Conservation (phyloP, 2,113 vertebrate species). For the Nycticryphes semicollaris region DNA sequence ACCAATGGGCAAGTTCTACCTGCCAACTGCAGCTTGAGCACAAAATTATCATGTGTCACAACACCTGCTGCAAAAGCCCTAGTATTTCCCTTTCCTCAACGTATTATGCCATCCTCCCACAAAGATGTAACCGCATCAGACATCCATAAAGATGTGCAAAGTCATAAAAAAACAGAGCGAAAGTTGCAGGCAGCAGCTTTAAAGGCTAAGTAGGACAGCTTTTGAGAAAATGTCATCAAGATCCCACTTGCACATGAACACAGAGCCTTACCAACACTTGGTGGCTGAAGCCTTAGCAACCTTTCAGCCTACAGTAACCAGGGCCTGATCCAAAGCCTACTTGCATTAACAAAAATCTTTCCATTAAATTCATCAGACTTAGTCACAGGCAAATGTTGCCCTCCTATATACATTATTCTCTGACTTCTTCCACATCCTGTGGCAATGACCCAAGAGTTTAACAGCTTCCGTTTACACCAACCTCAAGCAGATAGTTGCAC, state of each 20-base stretch:
- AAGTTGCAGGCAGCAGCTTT: not conserved
- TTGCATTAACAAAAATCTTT: not conserved
- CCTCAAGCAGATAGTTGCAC: not conserved
- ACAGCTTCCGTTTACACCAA: not conserved
- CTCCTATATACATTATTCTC: not conserved
- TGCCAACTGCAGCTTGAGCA: not conserved
- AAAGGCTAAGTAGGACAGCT: not conserved
- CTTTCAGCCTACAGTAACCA: not conserved
- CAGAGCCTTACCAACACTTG: not conserved
- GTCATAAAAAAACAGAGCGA: not conserved
- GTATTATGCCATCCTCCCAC: not conserved
- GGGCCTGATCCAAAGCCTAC: not conserved
- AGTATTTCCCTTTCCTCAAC: not conserved
- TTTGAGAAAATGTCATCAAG: not conserved
- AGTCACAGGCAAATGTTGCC: not conserved
- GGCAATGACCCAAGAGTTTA: not conserved
- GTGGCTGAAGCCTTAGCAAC: not conserved
- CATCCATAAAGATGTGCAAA: not conserved
- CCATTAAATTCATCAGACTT: not conserved
- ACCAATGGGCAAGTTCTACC: rapidly evolving
- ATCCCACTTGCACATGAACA: not conserved
- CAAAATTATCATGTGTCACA: not conserved
- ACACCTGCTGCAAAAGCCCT: not conserved
- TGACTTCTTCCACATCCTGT: not conserved
- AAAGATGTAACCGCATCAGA: not conserved